Conservation (phyloP, 1,140 invertebrate genomes). For the Drosophila pandora region DNA sequence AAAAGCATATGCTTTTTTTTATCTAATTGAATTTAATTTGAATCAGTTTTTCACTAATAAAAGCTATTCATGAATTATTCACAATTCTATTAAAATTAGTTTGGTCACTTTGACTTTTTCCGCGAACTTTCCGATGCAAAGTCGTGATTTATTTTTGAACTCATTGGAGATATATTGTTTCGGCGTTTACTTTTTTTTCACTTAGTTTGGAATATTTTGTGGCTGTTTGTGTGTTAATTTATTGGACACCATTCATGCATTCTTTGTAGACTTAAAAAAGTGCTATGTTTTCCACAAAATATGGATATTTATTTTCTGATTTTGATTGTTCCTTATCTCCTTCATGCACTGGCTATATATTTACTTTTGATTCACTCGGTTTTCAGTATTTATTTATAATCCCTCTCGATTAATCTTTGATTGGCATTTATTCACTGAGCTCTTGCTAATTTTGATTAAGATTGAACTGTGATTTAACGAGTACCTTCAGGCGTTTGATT, state of each 20-base stretch:
- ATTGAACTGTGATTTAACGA: neutral
- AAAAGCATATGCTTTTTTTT: constrained; percentile 23
- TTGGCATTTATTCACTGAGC: neutral
- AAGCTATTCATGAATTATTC: constrained; percentile 8
- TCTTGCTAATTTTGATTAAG: constrained; percentile 3
- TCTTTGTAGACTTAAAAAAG: neutral
- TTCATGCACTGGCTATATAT: constrained; percentile 4
- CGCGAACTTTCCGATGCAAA: neutral
- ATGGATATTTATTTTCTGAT: neutral
- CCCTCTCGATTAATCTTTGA: neutral
- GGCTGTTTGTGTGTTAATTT: constrained; percentile 17
- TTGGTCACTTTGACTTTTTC: constrained; percentile 1
- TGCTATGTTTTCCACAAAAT: constrained; percentile 6
- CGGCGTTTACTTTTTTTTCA: constrained; percentile 10
- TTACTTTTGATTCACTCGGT: constrained; percentile 12
- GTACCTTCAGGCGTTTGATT: neutral
- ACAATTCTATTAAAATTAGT: constrained; percentile 17
- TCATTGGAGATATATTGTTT: neutral
- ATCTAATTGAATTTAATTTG: constrained; percentile 38
- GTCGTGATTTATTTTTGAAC: constrained; percentile 20
- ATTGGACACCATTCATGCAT: constrained; percentile 4
- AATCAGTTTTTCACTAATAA: constrained; percentile 9
- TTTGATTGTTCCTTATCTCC: neutral
- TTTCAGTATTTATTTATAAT: neutral
- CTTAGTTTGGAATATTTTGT: constrained; percentile 9